Evolutionary conservation across 2,797 vertebrate species (phyloP).

Genomic region (Aplochiton taeniatus): DNA sequence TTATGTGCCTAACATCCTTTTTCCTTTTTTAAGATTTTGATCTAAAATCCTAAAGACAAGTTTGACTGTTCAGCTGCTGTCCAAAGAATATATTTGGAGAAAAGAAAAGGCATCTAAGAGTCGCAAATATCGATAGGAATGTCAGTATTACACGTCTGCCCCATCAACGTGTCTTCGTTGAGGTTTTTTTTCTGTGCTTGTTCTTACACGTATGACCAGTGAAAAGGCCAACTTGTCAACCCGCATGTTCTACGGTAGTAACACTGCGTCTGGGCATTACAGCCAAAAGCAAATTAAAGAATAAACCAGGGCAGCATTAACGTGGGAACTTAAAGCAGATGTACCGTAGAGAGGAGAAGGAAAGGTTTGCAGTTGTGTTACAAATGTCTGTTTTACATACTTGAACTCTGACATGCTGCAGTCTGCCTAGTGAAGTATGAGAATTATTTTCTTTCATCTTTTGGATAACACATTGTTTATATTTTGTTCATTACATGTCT

Average conservation of each 20-base stretch:
- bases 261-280: conserved; percentile 43
- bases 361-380: conserved; percentile 58
- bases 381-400: conserved; percentile 72
- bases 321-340: conserved; percentile 1
- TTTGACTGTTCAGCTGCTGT: conserved; percentile 48
- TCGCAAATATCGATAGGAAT: conserved; percentile 39
- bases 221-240: conserved; percentile 42
- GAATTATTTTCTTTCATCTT: conserved; percentile 40
- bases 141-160: conserved; percentile 60
- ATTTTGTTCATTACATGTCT: conserved; percentile 60
- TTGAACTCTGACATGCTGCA: conserved; percentile 75
- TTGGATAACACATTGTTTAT: conserved; percentile 64
- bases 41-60: conserved; percentile 43
- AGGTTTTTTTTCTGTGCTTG: conserved; percentile 27
- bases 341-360: conserved; percentile 6
- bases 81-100: conserved; percentile 46
- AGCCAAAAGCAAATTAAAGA: conserved; percentile 14
- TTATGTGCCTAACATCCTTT: conserved; percentile 71
- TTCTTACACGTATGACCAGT: conserved; percentile 47
- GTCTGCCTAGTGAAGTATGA: conserved; percentile 50
- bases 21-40: too few relatives aligned
- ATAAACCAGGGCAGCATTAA: not conserved
- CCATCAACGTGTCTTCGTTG: conserved; percentile 12
- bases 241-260: conserved; percentile 28
- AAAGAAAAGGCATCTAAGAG: conserved; percentile 29